Evolutionary conservation across 2,113 vertebrate species (phyloP).

Genomic region (Equus quagga): DNA sequence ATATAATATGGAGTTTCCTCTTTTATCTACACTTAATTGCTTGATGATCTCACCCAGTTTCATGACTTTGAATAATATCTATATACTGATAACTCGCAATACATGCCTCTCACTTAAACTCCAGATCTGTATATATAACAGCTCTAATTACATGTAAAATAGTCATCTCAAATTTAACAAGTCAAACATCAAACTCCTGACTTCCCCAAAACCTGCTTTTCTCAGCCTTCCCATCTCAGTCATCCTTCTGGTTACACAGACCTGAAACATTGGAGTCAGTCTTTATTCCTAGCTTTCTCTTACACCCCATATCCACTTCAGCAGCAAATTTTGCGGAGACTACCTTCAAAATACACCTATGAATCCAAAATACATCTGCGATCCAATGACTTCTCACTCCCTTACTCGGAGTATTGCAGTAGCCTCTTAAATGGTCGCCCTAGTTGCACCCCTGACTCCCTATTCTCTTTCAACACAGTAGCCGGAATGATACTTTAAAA

Average conservation of each 20-base stretch:
- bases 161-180: background rate
- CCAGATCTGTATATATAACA: background rate
- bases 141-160: background rate
- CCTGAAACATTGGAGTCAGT: background rate
- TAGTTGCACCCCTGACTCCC: background rate
- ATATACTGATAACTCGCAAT: background rate
- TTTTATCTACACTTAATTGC: background rate
- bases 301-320: background rate
- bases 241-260: background rate
- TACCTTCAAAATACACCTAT: background rate
- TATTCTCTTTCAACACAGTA: background rate
- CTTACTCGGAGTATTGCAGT: background rate
- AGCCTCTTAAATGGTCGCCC: background rate
- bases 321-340: background rate
- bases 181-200: background rate
- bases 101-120: background rate
- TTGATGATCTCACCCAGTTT: background rate
- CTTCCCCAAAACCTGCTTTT: background rate
- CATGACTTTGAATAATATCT: background rate
- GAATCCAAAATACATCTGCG: background rate
- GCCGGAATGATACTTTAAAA: background rate
- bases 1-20: background rate
- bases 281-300: background rate
- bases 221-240: background rate
- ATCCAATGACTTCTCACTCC: background rate